Evolutionary conservation across 2,797 vertebrate species (phyloP).

Genomic region (Sebastes kiyomatsui): DNA sequence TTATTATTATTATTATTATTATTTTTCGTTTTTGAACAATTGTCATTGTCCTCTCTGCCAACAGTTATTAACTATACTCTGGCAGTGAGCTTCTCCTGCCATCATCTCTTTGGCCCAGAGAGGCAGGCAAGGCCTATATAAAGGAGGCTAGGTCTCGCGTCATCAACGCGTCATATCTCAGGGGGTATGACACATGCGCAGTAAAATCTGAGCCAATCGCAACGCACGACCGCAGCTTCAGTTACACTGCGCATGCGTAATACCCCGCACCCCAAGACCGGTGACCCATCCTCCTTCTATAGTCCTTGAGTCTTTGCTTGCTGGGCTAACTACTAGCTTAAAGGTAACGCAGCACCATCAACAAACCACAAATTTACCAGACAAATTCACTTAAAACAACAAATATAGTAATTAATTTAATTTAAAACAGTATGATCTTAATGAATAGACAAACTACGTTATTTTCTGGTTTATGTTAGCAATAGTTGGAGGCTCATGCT

Average conservation of each 20-base stretch:
- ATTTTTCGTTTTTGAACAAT: background rate
- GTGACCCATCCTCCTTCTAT: no score
- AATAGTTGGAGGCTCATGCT: no score
- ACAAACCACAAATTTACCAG: background rate
- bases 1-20: background rate
- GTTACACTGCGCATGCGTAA: no score
- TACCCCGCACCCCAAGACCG: fast-evolving
- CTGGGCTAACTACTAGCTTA: background rate
- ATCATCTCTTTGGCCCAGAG: no score
- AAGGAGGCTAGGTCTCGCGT: fast-evolving
- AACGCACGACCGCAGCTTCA: no score
- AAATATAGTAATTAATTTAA: fast-evolving
- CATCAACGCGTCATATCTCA: fast-evolving
- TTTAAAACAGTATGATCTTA: background rate
- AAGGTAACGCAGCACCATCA: background rate
- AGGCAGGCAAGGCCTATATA: no score
- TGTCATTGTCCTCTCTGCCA: background rate
- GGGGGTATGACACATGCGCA: no score
- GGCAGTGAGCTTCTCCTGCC: background rate
- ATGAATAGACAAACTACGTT: fast-evolving
- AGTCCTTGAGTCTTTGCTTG: no score
- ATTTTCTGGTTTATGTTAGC: background rate
- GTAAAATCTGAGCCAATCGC: no score
- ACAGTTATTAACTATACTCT: no score
- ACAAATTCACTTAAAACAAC: background rate